Evolutionary conservation across 2,113 vertebrate genomes (phyloP), one percentile per base, ranked within the genome.

Genomic region (Solea solea): DNA sequence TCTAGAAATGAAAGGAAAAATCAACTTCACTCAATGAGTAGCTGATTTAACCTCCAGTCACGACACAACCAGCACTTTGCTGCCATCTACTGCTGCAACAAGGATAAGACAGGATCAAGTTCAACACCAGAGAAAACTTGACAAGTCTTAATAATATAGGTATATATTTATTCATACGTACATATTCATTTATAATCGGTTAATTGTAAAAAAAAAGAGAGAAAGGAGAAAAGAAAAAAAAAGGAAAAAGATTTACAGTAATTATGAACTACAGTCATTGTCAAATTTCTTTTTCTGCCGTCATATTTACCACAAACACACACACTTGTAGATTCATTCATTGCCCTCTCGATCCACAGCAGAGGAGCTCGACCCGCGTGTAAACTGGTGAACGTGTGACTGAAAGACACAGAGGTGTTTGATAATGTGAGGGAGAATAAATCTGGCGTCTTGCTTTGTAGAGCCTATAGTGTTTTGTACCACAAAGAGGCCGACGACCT

Each of bases 141-240:
- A 80, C 87, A 69, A 59, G 63, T 84, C 70, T 93, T 93, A 94
- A 94, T 93, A 94, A 94, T 94, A 94, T 94, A 94, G 90, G 91
- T 92, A 94, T 94, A 94, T 93, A 93, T 94, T 94, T 94, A 94
- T 93, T 93, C 88, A 92, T 94, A 93, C 86, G 77, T 91, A 92
- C 91, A 90, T 92, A 88, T 91, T 93, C 84, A 93, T 92, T 93
- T 91, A 91, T 91, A 93, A 50, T 87, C 82, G 74, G 91, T 93
- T 93, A 93, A 94, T 90, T 92, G 76, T 93, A 92, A 86, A 93
- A 93, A 93, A 91, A 82, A 74, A 61, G 66, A 67, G 72, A 53
- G 73, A 71, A 59, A 72, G 40, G 27, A 52, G 12, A 64, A 54
- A 57, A 8, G 75, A 62, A 69, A 40, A 49, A 83, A 74, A 64